phyloP scores from a whole-genome alignment of 2,888 invertebrate genomes.

The Phytoseiulus persimilis region DNA sequence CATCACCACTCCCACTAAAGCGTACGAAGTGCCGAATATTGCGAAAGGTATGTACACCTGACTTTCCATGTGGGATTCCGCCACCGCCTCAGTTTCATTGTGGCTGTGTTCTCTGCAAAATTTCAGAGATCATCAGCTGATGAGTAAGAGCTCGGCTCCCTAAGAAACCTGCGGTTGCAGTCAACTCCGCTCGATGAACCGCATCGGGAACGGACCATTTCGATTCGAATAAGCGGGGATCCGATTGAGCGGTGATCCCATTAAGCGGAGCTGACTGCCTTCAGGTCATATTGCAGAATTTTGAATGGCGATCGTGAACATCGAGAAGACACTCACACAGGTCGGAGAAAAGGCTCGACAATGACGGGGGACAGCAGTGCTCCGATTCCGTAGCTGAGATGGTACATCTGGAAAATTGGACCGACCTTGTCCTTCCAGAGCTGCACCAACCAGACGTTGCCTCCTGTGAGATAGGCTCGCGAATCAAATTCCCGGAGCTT shows the following conservation, averaged over 20 bases:
- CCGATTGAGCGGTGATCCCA: too few relatives aligned
- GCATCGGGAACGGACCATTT: too few relatives aligned
- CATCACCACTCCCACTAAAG: constrained; percentile 21
- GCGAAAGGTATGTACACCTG: neutral
- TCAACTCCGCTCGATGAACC: too few relatives aligned
- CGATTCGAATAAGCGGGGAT: too few relatives aligned
- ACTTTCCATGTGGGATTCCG: neutral
- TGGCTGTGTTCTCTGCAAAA: neutral
- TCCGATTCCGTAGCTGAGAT: constrained; percentile 14
- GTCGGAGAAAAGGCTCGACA: constrained; percentile 24
- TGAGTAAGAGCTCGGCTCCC: too few relatives aligned
- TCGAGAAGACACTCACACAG: neutral
- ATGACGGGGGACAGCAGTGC: constrained; percentile 8
- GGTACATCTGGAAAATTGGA: constrained; percentile 17
- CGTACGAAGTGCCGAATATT: constrained; percentile 5
- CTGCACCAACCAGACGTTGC: constrained; percentile 31
- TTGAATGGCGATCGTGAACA: too few relatives aligned
- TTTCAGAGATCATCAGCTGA: neutral
- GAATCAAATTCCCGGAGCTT: too few relatives aligned
- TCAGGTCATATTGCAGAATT: too few relatives aligned
- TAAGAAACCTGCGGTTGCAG: too few relatives aligned
- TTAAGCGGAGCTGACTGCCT: too few relatives aligned
- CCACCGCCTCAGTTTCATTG: neutral
- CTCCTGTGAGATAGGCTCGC: neutral
- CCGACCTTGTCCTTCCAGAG: constrained; percentile 25